These are phyloP conservation scores for Aporophyla lueneburgensis DNA, from an alignment of 2,888 invertebrate species.

Conservation along the genomic window DNA sequence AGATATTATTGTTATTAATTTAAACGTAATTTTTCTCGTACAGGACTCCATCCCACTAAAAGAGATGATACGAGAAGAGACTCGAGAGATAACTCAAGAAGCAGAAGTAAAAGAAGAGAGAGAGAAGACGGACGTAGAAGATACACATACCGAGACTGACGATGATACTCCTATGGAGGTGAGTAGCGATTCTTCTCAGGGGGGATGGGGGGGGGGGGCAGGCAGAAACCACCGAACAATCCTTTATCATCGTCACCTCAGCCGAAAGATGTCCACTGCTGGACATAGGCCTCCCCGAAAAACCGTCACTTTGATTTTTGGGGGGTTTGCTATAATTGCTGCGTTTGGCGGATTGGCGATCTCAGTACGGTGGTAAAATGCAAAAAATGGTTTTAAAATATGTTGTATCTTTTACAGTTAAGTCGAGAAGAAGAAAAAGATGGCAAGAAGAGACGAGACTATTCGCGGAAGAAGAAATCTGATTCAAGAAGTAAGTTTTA, in stretches of 20 bases:
- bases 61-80: conserved; percentile 79
- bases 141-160: conserved; percentile 86
- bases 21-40: not conserved
- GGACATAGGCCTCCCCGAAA: too few relatives aligned
- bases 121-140: conserved; percentile 73
- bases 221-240: too few relatives aligned
- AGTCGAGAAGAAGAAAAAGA: conserved; percentile 91
- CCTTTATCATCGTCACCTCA: too few relatives aligned
- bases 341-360: too few relatives aligned
- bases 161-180: conserved; percentile 92
- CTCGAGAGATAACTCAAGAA: conserved; percentile 39
- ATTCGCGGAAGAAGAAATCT: conserved; percentile 90
- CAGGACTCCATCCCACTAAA: conserved; percentile 85
- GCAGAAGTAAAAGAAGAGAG: conserved; percentile 62
- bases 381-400: too few relatives aligned
- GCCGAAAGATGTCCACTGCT: too few relatives aligned
- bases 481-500: conserved; percentile 85
- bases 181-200: not conserved
- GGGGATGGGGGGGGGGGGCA: too few relatives aligned
- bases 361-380: too few relatives aligned
- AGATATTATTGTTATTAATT: too few relatives aligned
- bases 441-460: conserved; percentile 92
- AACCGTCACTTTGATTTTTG: too few relatives aligned
- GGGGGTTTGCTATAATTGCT: too few relatives aligned
- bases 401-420: conserved; percentile 71